These are phyloP conservation scores for Lophura nycthemera DNA, from an alignment of 2,113 vertebrate species.

Conservation along the genomic window DNA sequence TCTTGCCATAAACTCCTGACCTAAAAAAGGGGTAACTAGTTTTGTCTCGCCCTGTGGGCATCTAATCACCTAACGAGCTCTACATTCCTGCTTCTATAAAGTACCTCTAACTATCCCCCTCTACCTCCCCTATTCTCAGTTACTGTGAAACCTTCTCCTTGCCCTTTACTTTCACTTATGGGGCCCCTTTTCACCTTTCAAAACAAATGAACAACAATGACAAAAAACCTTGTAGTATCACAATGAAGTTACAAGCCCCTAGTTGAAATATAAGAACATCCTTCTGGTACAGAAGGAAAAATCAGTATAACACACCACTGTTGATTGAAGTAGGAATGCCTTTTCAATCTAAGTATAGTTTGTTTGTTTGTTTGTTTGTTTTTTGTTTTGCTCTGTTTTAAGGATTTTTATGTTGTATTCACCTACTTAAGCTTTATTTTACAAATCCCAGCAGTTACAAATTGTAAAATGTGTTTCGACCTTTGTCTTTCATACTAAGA, in stretches of 20 bases:
- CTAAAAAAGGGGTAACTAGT: too few relatives aligned
- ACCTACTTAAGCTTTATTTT: neutral
- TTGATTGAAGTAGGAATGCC: neutral
- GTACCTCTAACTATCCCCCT: too few relatives aligned
- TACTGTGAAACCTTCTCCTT: too few relatives aligned
- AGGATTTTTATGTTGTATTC: neutral
- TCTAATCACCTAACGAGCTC: too few relatives aligned
- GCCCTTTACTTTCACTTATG: too few relatives aligned
- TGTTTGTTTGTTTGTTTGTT: too few relatives aligned
- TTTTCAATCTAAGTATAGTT: neutral
- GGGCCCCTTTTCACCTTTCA: too few relatives aligned
- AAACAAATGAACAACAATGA: too few relatives aligned
- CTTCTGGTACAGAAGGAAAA: neutral
- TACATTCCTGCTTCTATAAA: too few relatives aligned
- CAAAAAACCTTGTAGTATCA: neutral
- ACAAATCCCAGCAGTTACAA: neutral
- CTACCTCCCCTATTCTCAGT: too few relatives aligned
- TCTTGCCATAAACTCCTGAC: too few relatives aligned
- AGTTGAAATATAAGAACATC: neutral
- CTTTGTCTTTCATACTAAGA: neutral
- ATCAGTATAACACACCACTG: neutral
- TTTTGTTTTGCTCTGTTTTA: neutral
- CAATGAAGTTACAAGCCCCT: neutral
- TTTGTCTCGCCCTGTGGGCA: too few relatives aligned
- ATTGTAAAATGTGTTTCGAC: neutral